Percentiles rank a stretch among this genome's conserved stretches.
Evolutionary conservation across 2,113 vertebrate species (phyloP).

Genomic region (Ceuthmochares aereus): DNA sequence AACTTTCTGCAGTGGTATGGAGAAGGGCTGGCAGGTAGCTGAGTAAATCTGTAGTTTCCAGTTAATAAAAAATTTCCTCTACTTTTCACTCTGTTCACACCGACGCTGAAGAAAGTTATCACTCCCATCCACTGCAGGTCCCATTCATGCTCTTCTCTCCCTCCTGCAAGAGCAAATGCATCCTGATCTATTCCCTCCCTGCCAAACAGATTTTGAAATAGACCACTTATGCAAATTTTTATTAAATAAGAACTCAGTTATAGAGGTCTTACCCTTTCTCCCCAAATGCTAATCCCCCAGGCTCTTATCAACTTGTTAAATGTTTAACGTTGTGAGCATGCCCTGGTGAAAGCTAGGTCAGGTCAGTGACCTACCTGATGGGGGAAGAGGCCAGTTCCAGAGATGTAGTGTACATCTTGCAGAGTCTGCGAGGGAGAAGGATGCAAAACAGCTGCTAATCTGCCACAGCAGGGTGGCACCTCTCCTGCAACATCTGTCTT

Average conservation of each 20-base stretch:
- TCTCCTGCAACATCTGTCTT: background rate
- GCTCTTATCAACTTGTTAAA: slow-evolving; percentile 30
- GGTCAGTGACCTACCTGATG: background rate
- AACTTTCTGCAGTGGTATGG: background rate
- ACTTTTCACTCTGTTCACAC: background rate
- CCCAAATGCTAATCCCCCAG: background rate
- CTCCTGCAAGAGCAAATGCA: background rate
- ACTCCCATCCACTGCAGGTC: background rate
- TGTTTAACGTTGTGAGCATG: background rate
- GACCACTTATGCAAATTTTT: background rate
- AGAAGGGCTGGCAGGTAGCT: background rate
- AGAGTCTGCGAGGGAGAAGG: background rate
- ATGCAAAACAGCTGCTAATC: background rate
- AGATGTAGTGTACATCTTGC: background rate
- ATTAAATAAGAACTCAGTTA: slow-evolving; percentile 10
- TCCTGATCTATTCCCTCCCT: background rate
- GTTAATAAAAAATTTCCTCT: background rate
- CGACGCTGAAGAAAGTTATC: background rate
- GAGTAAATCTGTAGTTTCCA: background rate
- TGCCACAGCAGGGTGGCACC: background rate
- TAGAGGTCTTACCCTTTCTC: background rate
- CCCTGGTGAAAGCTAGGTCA: background rate
- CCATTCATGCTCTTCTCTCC: background rate
- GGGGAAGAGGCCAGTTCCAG: background rate
- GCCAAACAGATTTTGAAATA: background rate